Evolutionary conservation across 2,113 vertebrate species (phyloP).

Genomic region (Isurus oxyrinchus): DNA sequence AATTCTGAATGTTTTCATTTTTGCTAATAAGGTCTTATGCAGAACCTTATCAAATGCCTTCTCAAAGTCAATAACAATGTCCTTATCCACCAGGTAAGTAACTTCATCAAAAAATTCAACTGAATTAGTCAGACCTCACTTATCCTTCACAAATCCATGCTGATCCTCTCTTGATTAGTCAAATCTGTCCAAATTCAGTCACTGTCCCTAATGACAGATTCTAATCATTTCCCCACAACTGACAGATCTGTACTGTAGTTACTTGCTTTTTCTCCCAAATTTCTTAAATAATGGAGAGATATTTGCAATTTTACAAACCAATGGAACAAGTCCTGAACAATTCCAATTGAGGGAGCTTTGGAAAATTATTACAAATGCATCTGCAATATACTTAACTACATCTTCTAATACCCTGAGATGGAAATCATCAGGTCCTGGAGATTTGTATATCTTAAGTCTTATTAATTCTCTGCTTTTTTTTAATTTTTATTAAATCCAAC

Average conservation of each 20-base stretch:
- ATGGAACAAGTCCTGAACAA: neutral
- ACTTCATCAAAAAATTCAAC: neutral
- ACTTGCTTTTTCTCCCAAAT: neutral
- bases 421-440: neutral
- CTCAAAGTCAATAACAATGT: neutral
- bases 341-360: neutral
- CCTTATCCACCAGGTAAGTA: neutral
- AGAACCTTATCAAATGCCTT: neutral
- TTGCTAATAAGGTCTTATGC: neutral
- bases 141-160: no score
- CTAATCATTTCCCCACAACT: neutral
- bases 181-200: neutral
- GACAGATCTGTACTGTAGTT: neutral
- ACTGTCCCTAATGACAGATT: neutral
- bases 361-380: neutral
- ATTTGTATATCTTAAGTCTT: neutral
- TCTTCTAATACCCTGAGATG: neutral
- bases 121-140: neutral
- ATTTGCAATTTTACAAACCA: neutral
- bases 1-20: neutral
- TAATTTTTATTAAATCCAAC: neutral
- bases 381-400: neutral
- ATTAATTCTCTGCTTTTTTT: neutral
- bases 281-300: neutral
- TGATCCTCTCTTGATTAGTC: neutral